Evolutionary conservation across 2,797 vertebrate species (phyloP), one percentile per base, ranked within the genome.

Genomic region (Sphenopsis melanotis): DNA sequence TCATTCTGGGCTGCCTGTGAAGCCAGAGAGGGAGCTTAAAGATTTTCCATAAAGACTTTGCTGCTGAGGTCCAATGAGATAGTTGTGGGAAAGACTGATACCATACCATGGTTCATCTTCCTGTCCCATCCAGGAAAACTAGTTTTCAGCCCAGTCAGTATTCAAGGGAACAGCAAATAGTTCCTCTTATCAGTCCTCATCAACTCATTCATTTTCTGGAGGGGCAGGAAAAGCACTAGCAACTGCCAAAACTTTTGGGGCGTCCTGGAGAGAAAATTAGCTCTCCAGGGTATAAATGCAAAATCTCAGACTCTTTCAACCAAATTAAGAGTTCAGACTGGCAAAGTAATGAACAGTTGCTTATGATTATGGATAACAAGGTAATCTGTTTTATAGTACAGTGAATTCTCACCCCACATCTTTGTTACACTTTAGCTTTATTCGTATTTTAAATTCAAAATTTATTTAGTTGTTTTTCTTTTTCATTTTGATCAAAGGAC

Each of bases 401-500:
- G 26, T 30, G 47, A 94, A 84, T 92, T 95, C 78, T 93, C 84
- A 91, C n/a, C 37, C 39, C 24, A 55, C 50, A 59, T 77, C 27
- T 80, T 90, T 13, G 2, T 64, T 65, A 74, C 22, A 32, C 11
- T 79, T 95, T 32, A 69, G 19, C 24, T 82, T 93, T 93, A 85
- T 74, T 87, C 80, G 29, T 86, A 61, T 75, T 95, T 90, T 44
- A 78, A 89, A 94, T 94, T 87, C 60, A 85, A 70, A 88, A 70
- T 65, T 32, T 89, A 80, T 92, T 92, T 89, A 74, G 41, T 41
- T 53, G 24, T 27, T 88, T 91, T 83, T 39, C 14, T 81, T 83
- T 63, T 89, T 91, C 26, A 83, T 90, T 93, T 94, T 82, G 59
- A 95, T 92, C 93, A 96, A 96, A 95, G 53, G n/a, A 42, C 78